Conservation (phyloP, 2,113 vertebrate genomes). For the Cacatua alba region DNA sequence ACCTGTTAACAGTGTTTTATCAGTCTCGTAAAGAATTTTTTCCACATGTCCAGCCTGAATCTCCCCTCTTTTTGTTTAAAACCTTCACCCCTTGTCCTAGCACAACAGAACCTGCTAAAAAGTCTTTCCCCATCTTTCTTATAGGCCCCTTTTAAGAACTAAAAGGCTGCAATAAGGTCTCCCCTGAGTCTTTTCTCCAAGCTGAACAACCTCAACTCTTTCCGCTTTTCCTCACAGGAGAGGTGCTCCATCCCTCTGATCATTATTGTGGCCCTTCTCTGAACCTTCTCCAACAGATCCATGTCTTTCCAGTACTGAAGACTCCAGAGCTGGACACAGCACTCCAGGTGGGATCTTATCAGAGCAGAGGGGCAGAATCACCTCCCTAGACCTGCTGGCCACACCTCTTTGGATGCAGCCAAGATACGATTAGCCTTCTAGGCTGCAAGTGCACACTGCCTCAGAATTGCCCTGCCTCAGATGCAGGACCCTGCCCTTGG, state of each 20-base stretch:
- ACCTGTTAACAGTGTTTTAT: neutral
- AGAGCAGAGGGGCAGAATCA: neutral
- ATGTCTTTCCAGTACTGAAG: neutral
- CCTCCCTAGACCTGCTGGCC: neutral
- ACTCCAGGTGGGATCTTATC: neutral
- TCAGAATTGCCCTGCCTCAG: neutral
- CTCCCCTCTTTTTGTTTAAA: neutral
- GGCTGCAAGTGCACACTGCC: neutral
- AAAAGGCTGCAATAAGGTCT: neutral
- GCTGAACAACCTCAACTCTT: neutral
- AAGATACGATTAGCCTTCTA: neutral
- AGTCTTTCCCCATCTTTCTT: neutral
- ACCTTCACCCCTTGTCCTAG: neutral
- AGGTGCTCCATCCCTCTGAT: neutral
- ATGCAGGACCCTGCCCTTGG: neutral
- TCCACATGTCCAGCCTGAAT: neutral
- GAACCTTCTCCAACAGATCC: neutral
- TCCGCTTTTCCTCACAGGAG: neutral
- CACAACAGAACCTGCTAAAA: neutral
- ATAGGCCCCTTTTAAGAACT: neutral
- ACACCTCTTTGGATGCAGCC: neutral
- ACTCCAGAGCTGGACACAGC: neutral
- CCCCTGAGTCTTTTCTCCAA: neutral
- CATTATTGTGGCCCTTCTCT: neutral
- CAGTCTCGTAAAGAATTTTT: neutral